Percentiles rank a stretch among this genome's conserved stretches.
Conservation (phyloP, 2,888 invertebrate genomes). For the Dicranocentrus wangi region DNA sequence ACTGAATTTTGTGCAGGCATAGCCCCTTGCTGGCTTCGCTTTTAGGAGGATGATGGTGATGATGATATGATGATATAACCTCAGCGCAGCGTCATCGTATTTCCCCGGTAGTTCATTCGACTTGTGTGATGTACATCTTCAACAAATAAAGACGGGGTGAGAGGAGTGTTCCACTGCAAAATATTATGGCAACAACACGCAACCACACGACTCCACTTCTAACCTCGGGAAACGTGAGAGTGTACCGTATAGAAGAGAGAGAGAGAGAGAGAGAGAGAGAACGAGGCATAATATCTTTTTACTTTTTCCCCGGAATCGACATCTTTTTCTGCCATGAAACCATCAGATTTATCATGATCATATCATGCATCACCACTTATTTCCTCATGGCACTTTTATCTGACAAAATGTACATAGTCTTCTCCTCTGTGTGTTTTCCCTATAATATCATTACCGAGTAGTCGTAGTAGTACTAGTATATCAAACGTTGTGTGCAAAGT, state of each 20-base stretch:
- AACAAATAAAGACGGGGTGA: neutral
- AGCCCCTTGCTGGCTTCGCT: too few relatives aligned
- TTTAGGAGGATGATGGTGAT: too few relatives aligned
- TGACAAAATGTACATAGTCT: neutral
- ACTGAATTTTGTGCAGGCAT: too few relatives aligned
- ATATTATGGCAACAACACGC: conserved; percentile 13
- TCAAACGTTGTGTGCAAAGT: too few relatives aligned
- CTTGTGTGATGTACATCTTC: neutral
- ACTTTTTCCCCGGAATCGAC: conserved; percentile 29
- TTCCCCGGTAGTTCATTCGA: conserved; percentile 57
- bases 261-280: too few relatives aligned
- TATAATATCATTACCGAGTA: too few relatives aligned
- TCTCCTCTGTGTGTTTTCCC: too few relatives aligned
- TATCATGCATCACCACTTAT: conserved; percentile 25
- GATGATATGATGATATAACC: neutral
- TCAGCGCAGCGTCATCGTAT: conserved; percentile 60
- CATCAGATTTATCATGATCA: conserved; percentile 16
- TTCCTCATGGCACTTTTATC: conserved; percentile 14
- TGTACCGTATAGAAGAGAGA: neutral
- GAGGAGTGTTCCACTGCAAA: neutral
- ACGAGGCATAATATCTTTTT: neutral
- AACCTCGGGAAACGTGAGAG: neutral
- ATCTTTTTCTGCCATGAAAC: conserved; percentile 4
- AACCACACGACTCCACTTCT: conserved; percentile 3
- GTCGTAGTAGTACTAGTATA: too few relatives aligned